Base-by-base conservation (phyloP, 37 sponge, comb jelly and placozoan species). In the Halisarca cf. caerulea region DNA sequence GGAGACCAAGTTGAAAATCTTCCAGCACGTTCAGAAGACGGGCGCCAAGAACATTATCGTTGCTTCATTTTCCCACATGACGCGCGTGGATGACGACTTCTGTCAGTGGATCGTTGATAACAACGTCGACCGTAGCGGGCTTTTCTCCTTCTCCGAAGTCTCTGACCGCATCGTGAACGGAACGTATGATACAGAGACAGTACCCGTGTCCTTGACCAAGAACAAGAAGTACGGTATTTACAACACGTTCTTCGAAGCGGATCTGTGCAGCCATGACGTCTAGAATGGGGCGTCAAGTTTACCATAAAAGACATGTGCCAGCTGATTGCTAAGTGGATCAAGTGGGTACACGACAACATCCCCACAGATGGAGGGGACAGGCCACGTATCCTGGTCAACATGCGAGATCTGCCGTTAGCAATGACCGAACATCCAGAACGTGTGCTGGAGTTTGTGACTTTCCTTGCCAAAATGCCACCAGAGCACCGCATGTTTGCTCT, bases 51-150 rank as follows among this genome's bases (percentile, higher is more conserved):
- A 90, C 74, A 84, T 92, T 78, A 84, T 96, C 38, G 91, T 96
- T 21, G 96, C 93, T n/a, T 69, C 89, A 0, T 96, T 96, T 62
- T 37, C 91, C 17, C 69, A 92, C 83, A 84, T 77, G 82, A 69
- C 88, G 25, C 89, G 93, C 28, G 88, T 96, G 25, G 96, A 92
- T 57, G 96, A 96, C 74, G 60, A 68, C 5, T 96, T 96, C 59
- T 38, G 72, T n/a, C 79, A 90, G 85, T 43, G 58, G 47, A 84
- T 96, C 28, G 57, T 64, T 0, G 88, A 88, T 3, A 1, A 6
- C 7, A 83, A 86, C 1, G 89, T 92, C 45, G 91, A 96, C 75
- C 55, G 86, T 24, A 80, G 81, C 64, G 47, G 47, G 23, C 51
- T 88, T 2, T 90, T 66, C 47, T 78, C 91, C 39, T 96, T 96